Conservation (phyloP, 2,113 vertebrate species). For the Sebastes fasciatus region DNA sequence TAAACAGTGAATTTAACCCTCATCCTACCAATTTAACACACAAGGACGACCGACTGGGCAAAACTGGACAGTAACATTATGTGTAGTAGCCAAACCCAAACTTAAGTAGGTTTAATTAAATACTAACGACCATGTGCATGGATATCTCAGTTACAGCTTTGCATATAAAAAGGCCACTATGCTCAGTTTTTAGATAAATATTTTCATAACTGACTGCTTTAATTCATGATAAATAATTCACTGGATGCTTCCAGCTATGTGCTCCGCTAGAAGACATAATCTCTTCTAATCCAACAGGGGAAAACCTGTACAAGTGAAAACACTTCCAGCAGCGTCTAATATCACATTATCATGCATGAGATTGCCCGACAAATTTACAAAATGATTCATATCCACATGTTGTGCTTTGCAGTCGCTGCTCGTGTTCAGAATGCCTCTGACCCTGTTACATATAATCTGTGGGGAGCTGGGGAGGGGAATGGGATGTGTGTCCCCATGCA, state of each 20-base stretch:
- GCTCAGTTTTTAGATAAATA: constrained; percentile 65
- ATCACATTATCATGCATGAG: constrained; percentile 68
- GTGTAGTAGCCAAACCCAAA: not conserved
- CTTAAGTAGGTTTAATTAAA: not conserved
- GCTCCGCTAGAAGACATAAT: constrained; percentile 65
- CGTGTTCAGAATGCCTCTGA: constrained; percentile 58
- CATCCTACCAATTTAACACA: not conserved
- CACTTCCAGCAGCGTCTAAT: constrained; percentile 52
- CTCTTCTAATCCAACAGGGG: constrained; percentile 57
- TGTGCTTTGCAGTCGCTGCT: constrained; percentile 30
- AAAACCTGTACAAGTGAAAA: constrained; percentile 47
- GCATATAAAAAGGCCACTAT: constrained; percentile 4
- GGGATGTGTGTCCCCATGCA: constrained; percentile 14
- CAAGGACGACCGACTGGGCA: not conserved
- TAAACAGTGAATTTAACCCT: not conserved
- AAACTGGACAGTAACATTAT: not conserved
- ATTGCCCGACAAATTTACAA: constrained; percentile 45
- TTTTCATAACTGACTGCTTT: constrained; percentile 66
- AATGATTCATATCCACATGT: constrained; percentile 54
- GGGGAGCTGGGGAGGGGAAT: constrained; percentile 18
- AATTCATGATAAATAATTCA: constrained; percentile 82
- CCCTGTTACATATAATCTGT: constrained; percentile 54
- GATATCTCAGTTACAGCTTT: constrained; percentile 2
- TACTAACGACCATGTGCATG: not conserved
- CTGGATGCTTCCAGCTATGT: constrained; percentile 75